A percentile compares a stretch with the other conserved stretches of the same genome.
These are phyloP conservation scores for Hormaphis cornu DNA, from an alignment of 1,140 invertebrate species.

Conservation along the genomic window DNA sequence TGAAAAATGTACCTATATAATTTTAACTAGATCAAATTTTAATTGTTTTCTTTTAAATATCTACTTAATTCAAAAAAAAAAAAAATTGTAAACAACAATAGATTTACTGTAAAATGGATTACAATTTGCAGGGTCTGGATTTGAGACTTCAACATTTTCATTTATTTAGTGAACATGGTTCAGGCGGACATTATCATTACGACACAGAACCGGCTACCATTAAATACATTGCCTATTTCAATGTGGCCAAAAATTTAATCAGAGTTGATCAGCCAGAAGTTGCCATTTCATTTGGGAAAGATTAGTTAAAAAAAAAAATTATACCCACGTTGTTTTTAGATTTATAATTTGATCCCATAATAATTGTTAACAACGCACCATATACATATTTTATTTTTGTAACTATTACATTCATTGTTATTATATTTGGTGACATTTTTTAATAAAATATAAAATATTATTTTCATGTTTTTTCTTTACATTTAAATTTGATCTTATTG, in stretches of 20 bases:
- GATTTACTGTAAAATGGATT: background rate
- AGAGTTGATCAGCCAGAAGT: conserved; percentile 67
- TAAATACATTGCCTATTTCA: conserved; percentile 81
- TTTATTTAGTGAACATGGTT: conserved; percentile 73
- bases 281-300: conserved; percentile 49
- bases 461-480: too few species aligned
- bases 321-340: too few species aligned
- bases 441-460: too few species aligned
- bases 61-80: background rate
- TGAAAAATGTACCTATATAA: background rate
- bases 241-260: conserved; percentile 60
- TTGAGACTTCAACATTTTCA: conserved; percentile 90
- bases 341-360: too few species aligned
- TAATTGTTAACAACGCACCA: too few species aligned
- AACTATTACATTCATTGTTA: too few species aligned
- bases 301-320: conserved; percentile 42
- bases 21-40: background rate
- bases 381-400: too few species aligned
- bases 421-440: too few species aligned
- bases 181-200: conserved; percentile 92
- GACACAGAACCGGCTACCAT: conserved; percentile 78
- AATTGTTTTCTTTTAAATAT: background rate
- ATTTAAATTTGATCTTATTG: too few species aligned
- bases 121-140: conserved; percentile 67
- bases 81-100: background rate